Percentiles rank a stretch among this genome's conserved stretches.
Conservation (phyloP, 2,797 vertebrate genomes). For the Martes flavigula region DNA sequence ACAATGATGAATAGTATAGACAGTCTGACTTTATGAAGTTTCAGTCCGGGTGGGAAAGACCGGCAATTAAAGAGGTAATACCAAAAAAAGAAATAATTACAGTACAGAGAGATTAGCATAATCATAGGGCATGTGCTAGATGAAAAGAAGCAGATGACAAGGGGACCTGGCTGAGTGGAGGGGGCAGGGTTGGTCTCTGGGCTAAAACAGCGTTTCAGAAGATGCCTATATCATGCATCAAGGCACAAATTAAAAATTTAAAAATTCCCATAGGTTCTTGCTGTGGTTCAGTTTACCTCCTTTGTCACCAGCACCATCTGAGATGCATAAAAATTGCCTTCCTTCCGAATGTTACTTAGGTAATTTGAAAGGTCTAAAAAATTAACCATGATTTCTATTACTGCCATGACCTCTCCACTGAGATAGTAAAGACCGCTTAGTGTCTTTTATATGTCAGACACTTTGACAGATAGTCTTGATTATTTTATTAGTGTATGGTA, state of each 20-base stretch:
- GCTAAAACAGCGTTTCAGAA: neutral
- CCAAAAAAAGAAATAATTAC: neutral
- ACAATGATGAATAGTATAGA: neutral
- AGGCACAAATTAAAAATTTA: neutral
- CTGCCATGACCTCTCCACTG: neutral
- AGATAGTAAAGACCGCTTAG: neutral
- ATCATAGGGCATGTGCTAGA: neutral
- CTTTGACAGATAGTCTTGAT: neutral
- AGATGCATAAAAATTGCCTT: neutral
- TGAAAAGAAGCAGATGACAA: neutral
- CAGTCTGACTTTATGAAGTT: neutral
- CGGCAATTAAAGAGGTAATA: neutral
- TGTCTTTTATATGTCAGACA: neutral
- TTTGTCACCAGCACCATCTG: neutral
- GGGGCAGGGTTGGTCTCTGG: neutral
- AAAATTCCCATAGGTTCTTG: neutral
- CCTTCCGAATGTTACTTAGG: neutral
- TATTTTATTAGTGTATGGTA: neutral
- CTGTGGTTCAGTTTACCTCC: neutral
- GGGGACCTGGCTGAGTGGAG: neutral
- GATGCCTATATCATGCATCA: neutral
- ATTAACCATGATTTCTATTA: neutral
- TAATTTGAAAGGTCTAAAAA: slow-evolving; percentile 28
- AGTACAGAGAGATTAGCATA: neutral
- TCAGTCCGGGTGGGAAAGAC: neutral